Conservation (phyloP, 1,140 invertebrate genomes). For the Maconellicoccus hirsutus region DNA sequence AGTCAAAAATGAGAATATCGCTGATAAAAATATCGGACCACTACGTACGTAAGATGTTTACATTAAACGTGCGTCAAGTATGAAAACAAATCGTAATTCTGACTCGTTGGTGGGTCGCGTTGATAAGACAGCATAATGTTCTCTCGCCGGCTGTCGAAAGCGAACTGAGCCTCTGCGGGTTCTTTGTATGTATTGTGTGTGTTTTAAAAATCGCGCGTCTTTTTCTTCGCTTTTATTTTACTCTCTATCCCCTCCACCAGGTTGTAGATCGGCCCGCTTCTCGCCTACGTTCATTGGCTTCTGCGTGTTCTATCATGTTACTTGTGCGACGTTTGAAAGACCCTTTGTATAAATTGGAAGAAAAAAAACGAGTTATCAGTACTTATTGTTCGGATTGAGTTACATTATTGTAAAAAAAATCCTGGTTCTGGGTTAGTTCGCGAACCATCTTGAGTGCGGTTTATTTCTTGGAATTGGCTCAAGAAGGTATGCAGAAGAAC, state of each 20-base stretch:
- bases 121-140: neutral
- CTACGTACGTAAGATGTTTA: too few species aligned
- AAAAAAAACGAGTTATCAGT: neutral
- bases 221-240: neutral
- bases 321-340: neutral
- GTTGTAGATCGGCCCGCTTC: neutral
- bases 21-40: too few species aligned
- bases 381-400: neutral
- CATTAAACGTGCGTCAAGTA: too few species aligned
- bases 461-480: too few species aligned
- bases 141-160: neutral
- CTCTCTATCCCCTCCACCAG: neutral
- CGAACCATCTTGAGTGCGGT: neutral
- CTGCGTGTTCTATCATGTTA: neutral
- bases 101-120: neutral
- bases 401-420: neutral
- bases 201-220: constrained; percentile 2
- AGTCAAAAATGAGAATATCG: too few species aligned
- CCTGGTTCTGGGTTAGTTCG: neutral
- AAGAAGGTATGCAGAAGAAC: too few species aligned
- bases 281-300: constrained; percentile 2
- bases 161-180: neutral
- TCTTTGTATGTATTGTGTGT: too few species aligned
- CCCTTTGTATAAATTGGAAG: constrained; percentile 3
- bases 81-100: too few species aligned